Base-by-base conservation (phyloP, 2,888 invertebrate species). In the Drosophila ochracea region DNA sequence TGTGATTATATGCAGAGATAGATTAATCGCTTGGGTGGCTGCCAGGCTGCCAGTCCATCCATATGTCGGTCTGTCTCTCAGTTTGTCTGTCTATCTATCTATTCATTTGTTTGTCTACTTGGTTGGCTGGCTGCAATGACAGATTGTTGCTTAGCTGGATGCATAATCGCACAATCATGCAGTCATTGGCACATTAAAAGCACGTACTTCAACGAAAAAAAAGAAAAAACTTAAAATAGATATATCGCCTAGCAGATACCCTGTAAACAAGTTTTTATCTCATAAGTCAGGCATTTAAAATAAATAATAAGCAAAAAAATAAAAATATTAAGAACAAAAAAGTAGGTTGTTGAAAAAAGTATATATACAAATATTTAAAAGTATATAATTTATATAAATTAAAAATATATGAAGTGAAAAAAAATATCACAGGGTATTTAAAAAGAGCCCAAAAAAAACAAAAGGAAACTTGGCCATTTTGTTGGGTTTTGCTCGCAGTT, bases 121-220 rank as follows among this genome's bases (percentile, higher is more conserved):
- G 83, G 73, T 72, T 89, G 84, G 76, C 84, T 85, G 85, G 83
- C 68, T 85, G 90, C 90, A 85, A 84, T 85, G 85, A 89, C 90
- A 89, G 88, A 89, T 84, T 89, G 89, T 82, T 80, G 87, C 68
- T 73, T 74, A 74, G 81, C 59, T 82, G 78, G 76, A 72, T 82
- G 82, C 79, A 78, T 90, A 90, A 90, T 90, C 86, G 84, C 84
- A 85, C 84, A 83, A 89, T 89, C 84, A 89, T 90, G 86, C 82
- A 89, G 87, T 86, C 89, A 90, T 86, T 85, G 90, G 90, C 90
- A 89, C 85, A 85, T 84, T 84, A 82, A 87, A 89, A 67, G 72
- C 72, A 72, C 83, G 75, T 76, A 68, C 72, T 61, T 58, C 50
- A 52, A 65, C 65, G 43, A 66, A 65, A 30, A 39, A 30, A 30